phyloP scores from a whole-genome alignment of 2,113 vertebrate genomes.

The Clarias batrachus region DNA sequence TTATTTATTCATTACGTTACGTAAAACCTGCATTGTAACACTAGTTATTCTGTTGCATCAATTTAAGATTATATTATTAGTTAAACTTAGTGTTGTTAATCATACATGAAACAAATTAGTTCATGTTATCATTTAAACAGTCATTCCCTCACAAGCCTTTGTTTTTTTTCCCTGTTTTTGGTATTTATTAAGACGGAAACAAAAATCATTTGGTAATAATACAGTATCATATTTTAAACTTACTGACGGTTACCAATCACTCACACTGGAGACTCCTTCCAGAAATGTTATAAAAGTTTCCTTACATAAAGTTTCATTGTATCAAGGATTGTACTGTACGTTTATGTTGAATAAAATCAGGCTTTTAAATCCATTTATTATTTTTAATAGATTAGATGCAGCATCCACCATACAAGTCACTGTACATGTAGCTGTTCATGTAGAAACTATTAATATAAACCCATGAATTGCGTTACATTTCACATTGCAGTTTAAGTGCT shows the following conservation, averaged over 20 bases:
- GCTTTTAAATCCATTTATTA: neutral
- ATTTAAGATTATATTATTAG: neutral
- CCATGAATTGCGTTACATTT: neutral
- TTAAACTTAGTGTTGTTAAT: neutral
- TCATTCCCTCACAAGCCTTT: neutral
- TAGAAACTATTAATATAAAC: neutral
- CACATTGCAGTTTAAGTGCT: constrained; percentile 80
- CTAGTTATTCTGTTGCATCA: neutral
- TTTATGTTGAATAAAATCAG: neutral
- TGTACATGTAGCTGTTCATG: neutral
- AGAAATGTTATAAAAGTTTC: neutral
- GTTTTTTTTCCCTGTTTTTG: neutral
- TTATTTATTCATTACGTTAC: too few relatives aligned
- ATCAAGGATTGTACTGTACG: neutral
- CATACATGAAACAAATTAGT: too few relatives aligned
- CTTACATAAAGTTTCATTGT: neutral
- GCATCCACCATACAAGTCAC: neutral
- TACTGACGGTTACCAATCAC: neutral
- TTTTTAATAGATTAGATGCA: neutral
- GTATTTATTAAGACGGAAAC: neutral
- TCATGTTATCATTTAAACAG: neutral
- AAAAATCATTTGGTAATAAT: neutral
- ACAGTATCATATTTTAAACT: neutral
- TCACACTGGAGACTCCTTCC: neutral
- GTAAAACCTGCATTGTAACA: too few relatives aligned